Evolutionary conservation across 2,888 invertebrate genomes (phyloP).

Genomic region (Noctua janthe): DNA sequence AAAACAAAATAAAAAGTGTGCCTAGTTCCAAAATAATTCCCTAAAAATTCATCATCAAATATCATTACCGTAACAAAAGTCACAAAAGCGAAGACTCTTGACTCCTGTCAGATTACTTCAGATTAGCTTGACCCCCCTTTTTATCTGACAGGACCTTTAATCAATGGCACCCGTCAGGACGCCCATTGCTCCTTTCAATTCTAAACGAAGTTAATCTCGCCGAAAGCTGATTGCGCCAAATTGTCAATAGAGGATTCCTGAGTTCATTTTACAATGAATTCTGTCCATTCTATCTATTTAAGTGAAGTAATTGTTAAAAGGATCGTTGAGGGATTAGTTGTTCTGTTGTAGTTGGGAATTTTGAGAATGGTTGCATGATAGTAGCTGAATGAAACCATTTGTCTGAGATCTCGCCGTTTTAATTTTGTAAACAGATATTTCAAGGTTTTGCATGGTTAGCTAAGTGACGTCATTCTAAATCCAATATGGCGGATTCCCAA

Average conservation of each 20-base stretch:
- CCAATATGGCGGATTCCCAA: too few relatives aligned
- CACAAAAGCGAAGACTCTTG: conserved; percentile 23
- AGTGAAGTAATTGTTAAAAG: conserved; percentile 25
- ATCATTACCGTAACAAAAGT: conserved; percentile 17
- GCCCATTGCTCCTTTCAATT: conserved; percentile 56
- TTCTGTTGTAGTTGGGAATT: conserved; percentile 7
- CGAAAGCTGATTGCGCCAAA: conserved; percentile 58
- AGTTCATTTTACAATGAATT: conserved; percentile 44
- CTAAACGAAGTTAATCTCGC: conserved; percentile 58
- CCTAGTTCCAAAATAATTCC: not conserved
- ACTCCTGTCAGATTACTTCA: conserved; percentile 40
- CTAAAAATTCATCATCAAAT: not conserved
- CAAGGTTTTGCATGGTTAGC: too few relatives aligned
- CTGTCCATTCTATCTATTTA: conserved; percentile 23
- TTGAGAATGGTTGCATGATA: not conserved
- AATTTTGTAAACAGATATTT: not conserved
- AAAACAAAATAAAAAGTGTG: not conserved
- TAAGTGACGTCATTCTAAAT: too few relatives aligned
- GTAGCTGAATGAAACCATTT: not conserved
- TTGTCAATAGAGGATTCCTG: conserved; percentile 48
- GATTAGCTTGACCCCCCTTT: conserved; percentile 57
- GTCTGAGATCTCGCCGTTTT: not conserved
- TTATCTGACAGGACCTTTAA: conserved; percentile 52
- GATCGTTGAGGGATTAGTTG: conserved; percentile 7
- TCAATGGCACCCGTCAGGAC: conserved; percentile 55